Conservation (phyloP, 1,140 invertebrate species). For the Mya arenaria region DNA sequence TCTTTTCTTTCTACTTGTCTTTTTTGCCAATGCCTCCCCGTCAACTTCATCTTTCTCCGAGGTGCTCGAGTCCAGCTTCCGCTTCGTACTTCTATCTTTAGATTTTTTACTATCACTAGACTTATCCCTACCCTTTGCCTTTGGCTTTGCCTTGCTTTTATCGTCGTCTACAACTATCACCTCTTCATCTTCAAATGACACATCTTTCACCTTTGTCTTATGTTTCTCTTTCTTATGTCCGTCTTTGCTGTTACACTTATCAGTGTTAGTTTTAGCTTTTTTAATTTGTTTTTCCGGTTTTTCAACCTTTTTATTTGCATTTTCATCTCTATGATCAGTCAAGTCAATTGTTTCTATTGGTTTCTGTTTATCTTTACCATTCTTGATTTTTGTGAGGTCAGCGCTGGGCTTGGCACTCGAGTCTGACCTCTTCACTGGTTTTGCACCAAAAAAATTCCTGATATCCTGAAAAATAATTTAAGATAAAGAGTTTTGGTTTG, state of each 20-base stretch:
- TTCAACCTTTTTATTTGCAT: conserved; percentile 18
- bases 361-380: conserved; percentile 42
- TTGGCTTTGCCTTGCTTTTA: conserved; percentile 14
- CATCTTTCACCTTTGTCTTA: background rate
- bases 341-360: background rate
- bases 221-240: conserved; percentile 17
- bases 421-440: background rate
- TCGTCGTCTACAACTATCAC: background rate
- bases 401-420: background rate
- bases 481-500: background rate
- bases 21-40: conserved; percentile 13
- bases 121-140: conserved; percentile 11
- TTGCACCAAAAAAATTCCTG: conserved; percentile 33
- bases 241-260: conserved; percentile 15
- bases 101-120: background rate
- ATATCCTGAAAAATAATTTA: conserved; percentile 46
- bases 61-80: conserved; percentile 12
- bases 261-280: conserved; percentile 18
- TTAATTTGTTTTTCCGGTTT: background rate
- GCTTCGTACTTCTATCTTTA: conserved; percentile 13
- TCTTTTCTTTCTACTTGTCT: conserved; percentile 37
- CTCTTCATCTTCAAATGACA: conserved; percentile 20
- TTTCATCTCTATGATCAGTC: conserved; percentile 27
- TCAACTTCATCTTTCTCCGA: conserved; percentile 39
- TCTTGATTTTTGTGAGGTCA: conserved; percentile 56